Evolutionary conservation across 2,113 vertebrate genomes (phyloP).

Genomic region (Neolamprologus variostigma): DNA sequence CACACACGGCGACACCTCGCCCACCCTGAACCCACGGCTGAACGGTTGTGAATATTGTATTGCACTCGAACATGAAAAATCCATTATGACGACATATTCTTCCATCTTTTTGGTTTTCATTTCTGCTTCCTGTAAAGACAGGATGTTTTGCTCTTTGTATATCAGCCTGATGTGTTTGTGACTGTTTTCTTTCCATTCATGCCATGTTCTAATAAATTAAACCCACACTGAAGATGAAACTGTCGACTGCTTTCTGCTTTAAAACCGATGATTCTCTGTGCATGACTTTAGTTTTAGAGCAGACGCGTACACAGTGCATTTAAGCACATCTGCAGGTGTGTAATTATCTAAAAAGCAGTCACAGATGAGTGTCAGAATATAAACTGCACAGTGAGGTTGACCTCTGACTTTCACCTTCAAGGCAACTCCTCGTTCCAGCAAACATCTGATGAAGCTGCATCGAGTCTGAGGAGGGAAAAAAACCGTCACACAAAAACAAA

Average conservation of each 20-base stretch:
- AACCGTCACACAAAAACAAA: neutral
- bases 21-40: neutral
- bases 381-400: neutral
- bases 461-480: neutral
- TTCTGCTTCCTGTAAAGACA: neutral
- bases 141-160: slow-evolving; percentile 20
- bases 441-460: neutral
- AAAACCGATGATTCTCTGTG: neutral
- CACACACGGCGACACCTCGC: neutral
- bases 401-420: neutral
- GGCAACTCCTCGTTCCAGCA: neutral
- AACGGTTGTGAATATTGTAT: slow-evolving; percentile 30
- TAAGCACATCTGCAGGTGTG: neutral
- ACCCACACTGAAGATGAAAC: slow-evolving; percentile 33
- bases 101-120: slow-evolving; percentile 5
- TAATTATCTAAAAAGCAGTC: neutral
- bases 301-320: neutral
- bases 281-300: neutral
- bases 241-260: neutral
- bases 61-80: slow-evolving; percentile 58
- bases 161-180: slow-evolving; percentile 50
- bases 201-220: slow-evolving; percentile 65
- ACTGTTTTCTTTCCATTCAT: slow-evolving; percentile 56
- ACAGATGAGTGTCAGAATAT: neutral
- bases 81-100: slow-evolving; percentile 25